A percentile compares a stretch with the other conserved stretches of the same genome.
Conservation (phyloP, 2,113 vertebrate species). For the Psephotus haematonotus region DNA sequence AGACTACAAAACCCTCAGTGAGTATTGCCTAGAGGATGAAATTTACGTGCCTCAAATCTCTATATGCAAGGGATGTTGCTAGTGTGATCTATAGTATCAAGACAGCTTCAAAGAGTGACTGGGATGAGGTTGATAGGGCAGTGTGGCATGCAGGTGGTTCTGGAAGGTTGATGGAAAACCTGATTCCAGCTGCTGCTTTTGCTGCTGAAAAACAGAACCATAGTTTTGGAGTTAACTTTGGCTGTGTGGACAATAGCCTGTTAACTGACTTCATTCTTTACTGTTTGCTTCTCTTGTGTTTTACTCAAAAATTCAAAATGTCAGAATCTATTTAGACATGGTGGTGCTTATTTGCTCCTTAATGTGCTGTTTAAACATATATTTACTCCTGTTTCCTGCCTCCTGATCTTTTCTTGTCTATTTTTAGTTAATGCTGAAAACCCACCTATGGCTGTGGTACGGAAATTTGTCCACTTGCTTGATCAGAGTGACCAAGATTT, state of each 20-base stretch:
- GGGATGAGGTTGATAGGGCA: background rate
- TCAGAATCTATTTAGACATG: background rate
- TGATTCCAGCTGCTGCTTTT: background rate
- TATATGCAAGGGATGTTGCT: background rate
- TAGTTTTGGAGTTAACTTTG: background rate
- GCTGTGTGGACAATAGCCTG: background rate
- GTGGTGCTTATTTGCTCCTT: background rate
- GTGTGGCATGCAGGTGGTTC: background rate
- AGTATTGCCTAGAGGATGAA: conserved; percentile 68
- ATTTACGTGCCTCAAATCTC: background rate
- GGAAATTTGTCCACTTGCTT: conserved; percentile 96
- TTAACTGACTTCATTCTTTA: background rate
- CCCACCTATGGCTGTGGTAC: conserved; percentile 93
- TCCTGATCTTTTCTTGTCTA: background rate
- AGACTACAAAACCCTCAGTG: conserved; percentile 98
- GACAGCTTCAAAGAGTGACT: background rate
- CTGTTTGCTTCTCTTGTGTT: background rate
- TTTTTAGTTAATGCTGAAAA: conserved; percentile 85
- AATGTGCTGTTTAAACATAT: background rate
- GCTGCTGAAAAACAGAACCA: background rate
- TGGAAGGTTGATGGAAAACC: background rate
- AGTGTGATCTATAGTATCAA: background rate
- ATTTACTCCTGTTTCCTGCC: background rate
- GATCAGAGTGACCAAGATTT: conserved; percentile 99
- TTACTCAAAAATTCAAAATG: background rate